Evolutionary conservation across 2,797 vertebrate genomes (phyloP).

Genomic region (Hippocampus kuda): DNA sequence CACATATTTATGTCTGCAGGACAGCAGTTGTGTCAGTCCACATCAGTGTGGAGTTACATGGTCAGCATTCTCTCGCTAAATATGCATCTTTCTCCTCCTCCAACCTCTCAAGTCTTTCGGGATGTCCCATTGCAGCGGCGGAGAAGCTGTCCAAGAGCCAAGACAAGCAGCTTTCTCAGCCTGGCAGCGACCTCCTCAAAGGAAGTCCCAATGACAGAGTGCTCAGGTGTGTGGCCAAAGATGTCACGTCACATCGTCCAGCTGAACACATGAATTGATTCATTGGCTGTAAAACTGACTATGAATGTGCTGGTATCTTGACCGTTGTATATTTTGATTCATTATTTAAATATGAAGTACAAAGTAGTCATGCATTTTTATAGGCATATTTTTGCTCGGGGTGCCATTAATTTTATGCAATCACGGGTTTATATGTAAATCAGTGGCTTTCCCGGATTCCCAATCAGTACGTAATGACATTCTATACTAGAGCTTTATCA

Average conservation of each 20-base stretch:
- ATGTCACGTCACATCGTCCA: background rate
- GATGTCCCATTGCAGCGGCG: conserved; percentile 93
- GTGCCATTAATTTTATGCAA: background rate
- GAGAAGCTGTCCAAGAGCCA: conserved; percentile 92
- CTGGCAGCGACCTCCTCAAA: conserved; percentile 77
- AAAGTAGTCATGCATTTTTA: background rate
- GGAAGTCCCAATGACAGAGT: conserved; percentile 84
- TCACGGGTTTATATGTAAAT: background rate
- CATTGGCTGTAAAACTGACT: background rate
- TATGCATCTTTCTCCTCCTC: conserved; percentile 15
- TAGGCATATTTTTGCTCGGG: background rate
- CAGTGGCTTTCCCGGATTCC: background rate
- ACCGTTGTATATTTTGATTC: background rate
- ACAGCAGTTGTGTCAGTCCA: conserved; percentile 26
- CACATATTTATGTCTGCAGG: conserved; percentile 31
- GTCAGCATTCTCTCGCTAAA: conserved; percentile 32
- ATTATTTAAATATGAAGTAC: background rate
- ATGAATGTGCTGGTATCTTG: background rate
- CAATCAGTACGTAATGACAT: background rate
- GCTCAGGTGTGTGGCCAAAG: conserved; percentile 71
- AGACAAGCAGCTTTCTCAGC: conserved; percentile 79
- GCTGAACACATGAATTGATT: background rate
- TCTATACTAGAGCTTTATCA: background rate
- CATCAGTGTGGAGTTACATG: conserved; percentile 30
- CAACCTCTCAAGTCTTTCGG: conserved; percentile 75